Evolutionary conservation across 2,888 invertebrate species (phyloP), one percentile per base, ranked within the genome.

Genomic region (Conistra vaccinii): DNA sequence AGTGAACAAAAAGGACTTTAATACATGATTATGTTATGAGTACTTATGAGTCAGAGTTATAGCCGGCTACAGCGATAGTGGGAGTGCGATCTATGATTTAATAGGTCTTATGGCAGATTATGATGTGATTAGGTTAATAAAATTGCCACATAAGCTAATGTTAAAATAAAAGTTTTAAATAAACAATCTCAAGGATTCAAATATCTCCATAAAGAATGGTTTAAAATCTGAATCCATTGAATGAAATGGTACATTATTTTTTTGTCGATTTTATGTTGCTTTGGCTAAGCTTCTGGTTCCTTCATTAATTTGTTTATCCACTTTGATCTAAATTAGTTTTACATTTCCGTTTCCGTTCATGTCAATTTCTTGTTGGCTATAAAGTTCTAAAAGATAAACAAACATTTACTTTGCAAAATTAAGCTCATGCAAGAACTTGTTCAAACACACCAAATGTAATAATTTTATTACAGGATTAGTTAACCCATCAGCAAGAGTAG

Each of bases 21-120:
- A 26, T 63, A 68, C 69, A 14, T 53, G 75, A 83, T 78, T 57
- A 48, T 63, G 39, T 51, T 51, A 67, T 82, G 82, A 82, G 58
- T 84, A 60, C 32, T 51, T 51, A 67, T 82, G 82, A 82, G 58
- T 84, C 85, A 82, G 26, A 45, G 20, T 60, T 12, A 39, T 69
- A 83, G 74, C 63, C 67, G 80, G 71, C 71, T 65, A n/a, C 26
- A 26, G 23, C 17, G 26, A 35, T 51, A 9, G 85, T 81, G 66
- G 71, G 62, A 55, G 71, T 80, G 32, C 23, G 53, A 42, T 78
- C 23, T 71, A 72, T 53, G 42, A 65, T 68, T 68, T 73, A 48
- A 51, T 35, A 29, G 20, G 20, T 65, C 45, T 23, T 72, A 78
- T 55, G n/a, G 48, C 26, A 48, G n/a, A 45, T 57, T 61, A 53